Conservation (phyloP, 2,888 invertebrate genomes). For the Heteropelma amictum region DNA sequence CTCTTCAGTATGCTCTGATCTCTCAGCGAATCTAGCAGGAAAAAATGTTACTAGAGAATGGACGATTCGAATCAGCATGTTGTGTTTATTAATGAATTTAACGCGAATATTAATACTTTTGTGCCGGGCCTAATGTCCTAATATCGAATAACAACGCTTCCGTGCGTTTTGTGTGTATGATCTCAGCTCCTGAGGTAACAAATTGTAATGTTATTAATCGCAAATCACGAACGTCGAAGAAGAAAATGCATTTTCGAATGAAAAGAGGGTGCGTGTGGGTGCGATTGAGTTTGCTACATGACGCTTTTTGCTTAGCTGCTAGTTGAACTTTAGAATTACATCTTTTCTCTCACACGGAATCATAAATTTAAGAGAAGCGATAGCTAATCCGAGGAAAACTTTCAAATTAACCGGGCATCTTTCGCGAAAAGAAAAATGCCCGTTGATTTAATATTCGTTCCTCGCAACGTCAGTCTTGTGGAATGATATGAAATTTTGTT, state of each 20-base stretch:
- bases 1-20: not conserved
- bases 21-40: not conserved
- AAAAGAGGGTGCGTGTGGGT: slow-evolving; percentile 62
- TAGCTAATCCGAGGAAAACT: slow-evolving; percentile 75
- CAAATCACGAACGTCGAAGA: slow-evolving; percentile 62
- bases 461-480: slow-evolving; percentile 3
- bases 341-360: slow-evolving; percentile 45
- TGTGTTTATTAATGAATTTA: slow-evolving; percentile 47
- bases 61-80: slow-evolving; percentile 1
- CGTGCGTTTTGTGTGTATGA: slow-evolving; percentile 71
- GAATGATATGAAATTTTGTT: slow-evolving; percentile 49
- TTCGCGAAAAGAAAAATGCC: not conserved
- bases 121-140: slow-evolving; percentile 57
- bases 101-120: slow-evolving; percentile 45
- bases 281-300: slow-evolving; percentile 60
- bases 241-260: slow-evolving; percentile 53
- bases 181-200: slow-evolving; percentile 78
- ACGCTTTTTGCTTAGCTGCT: slow-evolving; percentile 65
- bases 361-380: slow-evolving; percentile 37
- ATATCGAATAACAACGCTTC: slow-evolving; percentile 61
- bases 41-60: not conserved
- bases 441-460: not conserved
- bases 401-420: not conserved
- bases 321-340: slow-evolving; percentile 53
- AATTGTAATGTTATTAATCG: slow-evolving; percentile 69